phyloP scores from a whole-genome alignment of 2,888 invertebrate species.

The Cynaeus angustus region DNA sequence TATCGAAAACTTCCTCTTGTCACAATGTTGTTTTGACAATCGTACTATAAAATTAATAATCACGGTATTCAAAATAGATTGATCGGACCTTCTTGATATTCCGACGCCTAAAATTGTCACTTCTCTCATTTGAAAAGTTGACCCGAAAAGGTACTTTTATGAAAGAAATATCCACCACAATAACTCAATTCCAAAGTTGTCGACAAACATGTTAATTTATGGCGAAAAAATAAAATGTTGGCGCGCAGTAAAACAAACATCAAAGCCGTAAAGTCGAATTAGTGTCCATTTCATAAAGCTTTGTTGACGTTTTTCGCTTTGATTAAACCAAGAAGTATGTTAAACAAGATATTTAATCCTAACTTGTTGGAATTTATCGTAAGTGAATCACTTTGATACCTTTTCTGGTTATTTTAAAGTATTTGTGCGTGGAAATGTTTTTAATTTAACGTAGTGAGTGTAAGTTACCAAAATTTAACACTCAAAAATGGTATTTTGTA shows the following conservation, averaged over 20 bases:
- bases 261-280: not conserved
- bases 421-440: not conserved
- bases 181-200: not conserved
- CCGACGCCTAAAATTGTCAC: not conserved
- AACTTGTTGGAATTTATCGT: slow-evolving; percentile 2
- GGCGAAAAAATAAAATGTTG: not conserved
- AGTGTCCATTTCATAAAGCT: slow-evolving; percentile 1
- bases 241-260: not conserved
- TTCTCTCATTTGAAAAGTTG: not conserved
- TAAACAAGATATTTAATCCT: slow-evolving; percentile 15
- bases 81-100: too few species aligned
- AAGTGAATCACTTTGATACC: slow-evolving; percentile 17
- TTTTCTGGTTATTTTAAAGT: not conserved
- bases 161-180: slow-evolving; percentile 16
- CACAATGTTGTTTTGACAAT: too few species aligned
- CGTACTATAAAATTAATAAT: not conserved
- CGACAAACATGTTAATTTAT: not conserved
- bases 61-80: too few species aligned
- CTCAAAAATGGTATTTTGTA: too few species aligned
- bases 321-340: slow-evolving; percentile 17
- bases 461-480: too few species aligned
- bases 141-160: slow-evolving; percentile 13
- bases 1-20: too few species aligned
- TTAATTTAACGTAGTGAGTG: too few species aligned
- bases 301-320: slow-evolving; percentile 15